phyloP scores from a whole-genome alignment of 1,140 invertebrate species.

The Brachionus koreanus region DNA sequence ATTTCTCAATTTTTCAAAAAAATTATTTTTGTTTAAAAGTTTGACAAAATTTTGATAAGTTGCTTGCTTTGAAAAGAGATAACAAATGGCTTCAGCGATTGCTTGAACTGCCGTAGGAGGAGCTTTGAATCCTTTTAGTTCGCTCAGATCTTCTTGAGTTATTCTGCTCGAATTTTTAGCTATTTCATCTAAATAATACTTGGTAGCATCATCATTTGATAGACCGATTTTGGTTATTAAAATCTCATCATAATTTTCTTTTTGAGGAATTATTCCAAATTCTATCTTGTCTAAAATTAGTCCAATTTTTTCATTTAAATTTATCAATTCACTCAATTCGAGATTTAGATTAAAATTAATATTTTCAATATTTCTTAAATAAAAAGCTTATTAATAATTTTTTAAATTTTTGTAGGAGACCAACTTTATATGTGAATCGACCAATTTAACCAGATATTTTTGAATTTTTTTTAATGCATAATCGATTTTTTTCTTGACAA shows the following conservation, averaged over 20 bases:
- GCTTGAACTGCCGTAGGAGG: neutral
- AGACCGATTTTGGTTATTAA: too few relatives aligned
- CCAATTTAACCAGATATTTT: neutral
- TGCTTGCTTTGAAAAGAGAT: neutral
- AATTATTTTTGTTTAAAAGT: neutral
- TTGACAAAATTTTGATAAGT: constrained; percentile 3
- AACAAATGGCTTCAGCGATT: neutral
- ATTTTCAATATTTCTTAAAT: neutral
- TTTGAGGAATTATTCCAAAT: too few relatives aligned
- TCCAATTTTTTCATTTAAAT: too few relatives aligned
- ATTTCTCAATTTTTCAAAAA: neutral
- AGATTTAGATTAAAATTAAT: too few relatives aligned
- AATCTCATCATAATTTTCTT: too few relatives aligned
- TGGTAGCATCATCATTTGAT: too few relatives aligned
- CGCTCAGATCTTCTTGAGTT: too few relatives aligned
- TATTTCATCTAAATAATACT: too few relatives aligned
- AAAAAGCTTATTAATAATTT: neutral
- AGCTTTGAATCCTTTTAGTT: neutral
- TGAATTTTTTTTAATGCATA: neutral
- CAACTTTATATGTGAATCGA: neutral
- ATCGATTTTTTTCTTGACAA: neutral
- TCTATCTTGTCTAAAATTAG: too few relatives aligned
- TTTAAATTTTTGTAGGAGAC: neutral
- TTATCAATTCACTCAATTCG: too few relatives aligned
- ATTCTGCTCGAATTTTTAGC: too few relatives aligned